phyloP scores from a whole-genome alignment of 2,888 invertebrate genomes.

The Pteria penguin region DNA sequence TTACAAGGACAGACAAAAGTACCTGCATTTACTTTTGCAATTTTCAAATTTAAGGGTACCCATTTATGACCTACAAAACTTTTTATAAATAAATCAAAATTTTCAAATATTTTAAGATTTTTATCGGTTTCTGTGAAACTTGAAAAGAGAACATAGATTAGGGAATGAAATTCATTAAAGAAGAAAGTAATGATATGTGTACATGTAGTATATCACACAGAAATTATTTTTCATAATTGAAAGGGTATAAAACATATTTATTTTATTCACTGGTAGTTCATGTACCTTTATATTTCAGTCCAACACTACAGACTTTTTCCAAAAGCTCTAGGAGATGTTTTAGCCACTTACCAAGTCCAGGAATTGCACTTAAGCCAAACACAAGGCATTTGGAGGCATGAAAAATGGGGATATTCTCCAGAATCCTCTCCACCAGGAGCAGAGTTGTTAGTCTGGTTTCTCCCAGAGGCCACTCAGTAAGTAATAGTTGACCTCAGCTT shows the following conservation, averaged over 20 bases:
- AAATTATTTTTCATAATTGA: no score
- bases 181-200: no score
- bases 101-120: no score
- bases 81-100: no score
- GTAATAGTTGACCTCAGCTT: constrained; percentile 29
- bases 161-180: no score
- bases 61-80: no score
- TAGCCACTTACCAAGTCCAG: constrained; percentile 90
- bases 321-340: constrained; percentile 91
- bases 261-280: background rate
- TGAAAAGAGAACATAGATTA: no score
- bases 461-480: constrained; percentile 81
- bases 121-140: no score
- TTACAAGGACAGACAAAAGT: no score
- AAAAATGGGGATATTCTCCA: constrained; percentile 96
- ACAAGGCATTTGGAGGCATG: constrained; percentile 95
- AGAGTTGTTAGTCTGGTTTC: constrained; percentile 96
- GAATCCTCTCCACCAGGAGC: constrained; percentile 95
- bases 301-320: constrained; percentile 92
- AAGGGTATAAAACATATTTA: background rate
- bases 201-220: no score
- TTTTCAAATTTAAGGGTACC: no score
- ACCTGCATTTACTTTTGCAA: no score
- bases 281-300: constrained; percentile 57
- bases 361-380: constrained; percentile 95